phyloP scores from a whole-genome alignment of 2,797 vertebrate species.

The Acanthurus lineatus region DNA sequence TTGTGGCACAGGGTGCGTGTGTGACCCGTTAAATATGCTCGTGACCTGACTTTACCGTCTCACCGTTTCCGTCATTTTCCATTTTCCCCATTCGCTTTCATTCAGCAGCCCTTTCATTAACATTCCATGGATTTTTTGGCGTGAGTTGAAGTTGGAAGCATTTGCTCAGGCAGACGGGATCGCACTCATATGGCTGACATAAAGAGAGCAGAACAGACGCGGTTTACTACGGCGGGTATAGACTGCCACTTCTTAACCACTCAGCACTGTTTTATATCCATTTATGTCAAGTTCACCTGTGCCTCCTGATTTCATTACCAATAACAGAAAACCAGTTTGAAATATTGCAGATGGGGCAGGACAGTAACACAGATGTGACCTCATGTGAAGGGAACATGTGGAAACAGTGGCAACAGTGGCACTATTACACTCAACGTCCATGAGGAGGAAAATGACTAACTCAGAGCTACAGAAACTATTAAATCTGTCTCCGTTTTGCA shows the following conservation, averaged over 20 bases:
- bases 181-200: constrained; percentile 52
- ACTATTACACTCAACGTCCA: constrained; percentile 14
- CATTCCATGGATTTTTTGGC: constrained; percentile 63
- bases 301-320: neutral
- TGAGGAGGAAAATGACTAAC: constrained; percentile 35
- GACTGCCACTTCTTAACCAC: constrained; percentile 23
- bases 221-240: constrained; percentile 27
- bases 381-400: constrained; percentile 25
- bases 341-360: constrained; percentile 18
- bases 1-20: neutral
- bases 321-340: constrained; percentile 29
- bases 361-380: constrained; percentile 31
- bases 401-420: constrained; percentile 44
- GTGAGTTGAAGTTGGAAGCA: constrained; percentile 44
- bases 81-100: constrained; percentile 34
- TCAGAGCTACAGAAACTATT: constrained; percentile 31
- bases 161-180: constrained; percentile 34
- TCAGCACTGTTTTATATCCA: constrained; percentile 37
- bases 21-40: constrained; percentile 38
- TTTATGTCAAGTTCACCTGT: neutral
- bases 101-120: constrained; percentile 65
- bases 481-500: constrained; percentile 34
- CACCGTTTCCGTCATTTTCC: constrained; percentile 42
- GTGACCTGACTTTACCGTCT: constrained; percentile 48
- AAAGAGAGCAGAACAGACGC: constrained; percentile 20